These are phyloP conservation scores for Amorpha juglandis DNA, from an alignment of 2,888 invertebrate genomes.

Conservation along the genomic window DNA sequence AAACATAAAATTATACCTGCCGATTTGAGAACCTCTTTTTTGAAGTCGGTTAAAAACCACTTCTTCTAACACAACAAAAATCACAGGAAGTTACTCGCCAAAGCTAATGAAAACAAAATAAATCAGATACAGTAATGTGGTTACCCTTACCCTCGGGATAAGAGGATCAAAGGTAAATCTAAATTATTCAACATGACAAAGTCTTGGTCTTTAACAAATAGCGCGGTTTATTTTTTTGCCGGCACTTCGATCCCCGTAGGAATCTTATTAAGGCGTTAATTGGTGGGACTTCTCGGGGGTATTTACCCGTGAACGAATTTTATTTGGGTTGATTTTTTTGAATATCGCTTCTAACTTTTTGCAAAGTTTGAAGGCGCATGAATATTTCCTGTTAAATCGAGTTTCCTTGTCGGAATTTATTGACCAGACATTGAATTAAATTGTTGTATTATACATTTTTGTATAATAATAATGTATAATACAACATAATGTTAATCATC, in stretches of 20 bases:
- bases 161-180: slow-evolving; percentile 54
- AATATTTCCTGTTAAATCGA: not conserved
- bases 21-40: too few relatives aligned
- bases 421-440: not conserved
- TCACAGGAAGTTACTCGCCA: too few relatives aligned
- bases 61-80: too few relatives aligned
- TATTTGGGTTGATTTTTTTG: slow-evolving; percentile 10
- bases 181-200: slow-evolving; percentile 54
- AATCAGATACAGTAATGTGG: slow-evolving; percentile 50
- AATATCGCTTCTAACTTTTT: not conserved
- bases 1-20: too few relatives aligned
- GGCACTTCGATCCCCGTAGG: slow-evolving; percentile 45
- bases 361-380: not conserved
- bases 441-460: not conserved
- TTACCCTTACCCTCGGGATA: slow-evolving; percentile 47
- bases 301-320: slow-evolving; percentile 37
- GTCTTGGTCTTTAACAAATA: slow-evolving; percentile 48
- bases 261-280: slow-evolving; percentile 51
- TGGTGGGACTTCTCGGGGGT: slow-evolving; percentile 46
- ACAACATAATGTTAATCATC: too few relatives aligned
- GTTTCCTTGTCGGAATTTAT: not conserved
- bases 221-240: slow-evolving; percentile 51
- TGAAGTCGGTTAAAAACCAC: too few relatives aligned
- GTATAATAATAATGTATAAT: too few relatives aligned
- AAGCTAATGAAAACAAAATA: slow-evolving; percentile 37